Conservation (phyloP, 2,113 vertebrate genomes). For the Cairina moschata region DNA sequence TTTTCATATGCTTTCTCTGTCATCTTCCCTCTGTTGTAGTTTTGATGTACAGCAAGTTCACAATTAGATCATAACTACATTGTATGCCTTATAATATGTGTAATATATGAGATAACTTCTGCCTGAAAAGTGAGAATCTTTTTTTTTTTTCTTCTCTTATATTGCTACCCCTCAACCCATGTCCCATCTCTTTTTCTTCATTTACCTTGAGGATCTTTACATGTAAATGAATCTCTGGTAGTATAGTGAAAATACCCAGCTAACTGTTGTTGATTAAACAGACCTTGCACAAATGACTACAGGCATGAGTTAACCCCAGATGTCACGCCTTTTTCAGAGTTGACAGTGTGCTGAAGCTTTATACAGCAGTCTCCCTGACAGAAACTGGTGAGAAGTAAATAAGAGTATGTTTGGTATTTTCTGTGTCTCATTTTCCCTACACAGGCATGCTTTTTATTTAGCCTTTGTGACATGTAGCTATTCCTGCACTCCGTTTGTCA, state of each 20-base stretch:
- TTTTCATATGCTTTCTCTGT: neutral
- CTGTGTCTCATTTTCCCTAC: neutral
- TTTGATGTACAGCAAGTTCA: neutral
- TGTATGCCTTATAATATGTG: neutral
- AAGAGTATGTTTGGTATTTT: neutral
- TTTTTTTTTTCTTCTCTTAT: neutral
- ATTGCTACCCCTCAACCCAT: neutral
- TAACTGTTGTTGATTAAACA: neutral
- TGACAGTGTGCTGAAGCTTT: neutral
- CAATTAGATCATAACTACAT: neutral
- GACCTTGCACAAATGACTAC: neutral
- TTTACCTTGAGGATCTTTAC: neutral
- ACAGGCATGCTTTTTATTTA: neutral
- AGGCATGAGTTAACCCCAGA: neutral
- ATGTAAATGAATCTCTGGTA: neutral
- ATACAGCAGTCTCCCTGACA: neutral
- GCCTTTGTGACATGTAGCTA: rapidly evolving
- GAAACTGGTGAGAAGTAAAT: neutral
- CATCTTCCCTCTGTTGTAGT: neutral
- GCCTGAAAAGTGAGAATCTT: neutral
- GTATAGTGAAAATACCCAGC: neutral
- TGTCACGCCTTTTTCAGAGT: neutral
- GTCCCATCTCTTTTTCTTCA: neutral
- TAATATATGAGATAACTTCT: neutral
- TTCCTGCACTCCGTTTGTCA: neutral